These are phyloP conservation scores for Latrodectus hesperus DNA, from an alignment of 2,888 invertebrate genomes.

Conservation along the genomic window DNA sequence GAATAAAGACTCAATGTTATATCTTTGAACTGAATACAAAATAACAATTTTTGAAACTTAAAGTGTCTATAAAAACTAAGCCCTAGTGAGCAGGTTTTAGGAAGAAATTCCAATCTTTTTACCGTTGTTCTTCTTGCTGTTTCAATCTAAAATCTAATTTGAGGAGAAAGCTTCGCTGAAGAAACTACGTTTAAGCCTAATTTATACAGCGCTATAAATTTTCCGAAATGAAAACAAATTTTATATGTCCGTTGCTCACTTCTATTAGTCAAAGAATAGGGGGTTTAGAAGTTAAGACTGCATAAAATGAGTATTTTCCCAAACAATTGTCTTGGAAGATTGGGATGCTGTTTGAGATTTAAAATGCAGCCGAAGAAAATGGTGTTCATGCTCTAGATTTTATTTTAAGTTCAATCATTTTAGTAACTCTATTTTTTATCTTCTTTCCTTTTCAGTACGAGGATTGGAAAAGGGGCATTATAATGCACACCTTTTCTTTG, in stretches of 20 bases:
- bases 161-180: constrained; percentile 20
- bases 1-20: too few species aligned
- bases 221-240: constrained; percentile 46
- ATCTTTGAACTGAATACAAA: too few species aligned
- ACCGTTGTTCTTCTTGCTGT: not conserved
- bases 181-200: constrained; percentile 32
- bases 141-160: constrained; percentile 61
- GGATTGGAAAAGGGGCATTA: too few species aligned
- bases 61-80: too few species aligned
- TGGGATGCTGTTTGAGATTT: constrained; percentile 34
- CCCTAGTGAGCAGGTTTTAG: not conserved
- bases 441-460: too few species aligned
- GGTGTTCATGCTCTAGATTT: too few species aligned
- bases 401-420: too few species aligned
- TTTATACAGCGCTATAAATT: constrained; percentile 60
- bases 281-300: constrained; percentile 18
- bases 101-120: not conserved
- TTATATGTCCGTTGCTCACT: constrained; percentile 18
- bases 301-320: constrained; percentile 17
- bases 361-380: constrained; percentile 22
- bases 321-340: constrained; percentile 11
- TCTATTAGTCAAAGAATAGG: constrained; percentile 39
- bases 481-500: too few species aligned
- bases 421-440: too few species aligned
- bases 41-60: too few species aligned